phyloP scores from a whole-genome alignment of 2,797 vertebrate species.

The Bufotes viridis region DNA sequence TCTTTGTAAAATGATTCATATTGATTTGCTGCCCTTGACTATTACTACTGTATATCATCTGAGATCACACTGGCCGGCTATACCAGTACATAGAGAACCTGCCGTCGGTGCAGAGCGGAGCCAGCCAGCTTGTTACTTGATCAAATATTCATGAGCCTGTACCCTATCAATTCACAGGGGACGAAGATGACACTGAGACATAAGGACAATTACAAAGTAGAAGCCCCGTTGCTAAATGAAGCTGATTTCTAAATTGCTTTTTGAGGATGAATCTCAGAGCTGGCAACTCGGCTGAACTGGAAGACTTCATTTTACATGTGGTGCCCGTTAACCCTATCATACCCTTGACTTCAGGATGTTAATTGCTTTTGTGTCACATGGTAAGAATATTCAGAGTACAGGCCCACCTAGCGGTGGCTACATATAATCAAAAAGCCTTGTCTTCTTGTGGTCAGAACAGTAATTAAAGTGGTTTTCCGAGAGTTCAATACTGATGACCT shows the following conservation, averaged over 20 bases:
- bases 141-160: neutral
- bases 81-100: neutral
- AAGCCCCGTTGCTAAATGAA: constrained; percentile 19
- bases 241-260: neutral
- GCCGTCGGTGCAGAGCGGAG: neutral
- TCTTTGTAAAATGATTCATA: neutral
- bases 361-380: neutral
- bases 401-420: too few relatives aligned
- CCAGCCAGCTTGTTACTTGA: neutral
- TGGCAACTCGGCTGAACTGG: neutral
- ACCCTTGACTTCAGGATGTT: neutral
- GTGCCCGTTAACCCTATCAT: neutral
- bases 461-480: too few relatives aligned
- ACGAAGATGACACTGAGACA: neutral
- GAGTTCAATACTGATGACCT: too few relatives aligned
- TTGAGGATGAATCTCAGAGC: neutral
- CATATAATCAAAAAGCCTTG: too few relatives aligned
- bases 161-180: constrained; percentile 4
- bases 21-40: neutral
- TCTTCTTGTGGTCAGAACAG: too few relatives aligned
- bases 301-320: neutral
- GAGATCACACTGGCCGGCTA: neutral
- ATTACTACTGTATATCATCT: neutral
- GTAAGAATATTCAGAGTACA: neutral
- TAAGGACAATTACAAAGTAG: constrained; percentile 6